Percentiles rank a stretch among this genome's conserved stretches.
Evolutionary conservation across 2,888 invertebrate species (phyloP).

Genomic region (Hirtodrosophila alboralis): DNA sequence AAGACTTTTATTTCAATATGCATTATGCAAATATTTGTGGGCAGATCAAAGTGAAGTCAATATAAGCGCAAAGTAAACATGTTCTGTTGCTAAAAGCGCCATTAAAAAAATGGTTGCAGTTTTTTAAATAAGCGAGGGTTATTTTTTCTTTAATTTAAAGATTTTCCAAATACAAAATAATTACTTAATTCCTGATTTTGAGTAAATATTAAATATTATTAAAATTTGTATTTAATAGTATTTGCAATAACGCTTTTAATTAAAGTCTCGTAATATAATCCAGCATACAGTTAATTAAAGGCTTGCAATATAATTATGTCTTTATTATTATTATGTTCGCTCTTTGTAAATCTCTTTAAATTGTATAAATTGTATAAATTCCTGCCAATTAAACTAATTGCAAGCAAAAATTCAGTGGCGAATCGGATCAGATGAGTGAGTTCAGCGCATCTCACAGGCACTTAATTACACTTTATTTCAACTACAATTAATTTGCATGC

Average conservation of each 20-base stretch:
- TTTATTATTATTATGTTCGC: slow-evolving; percentile 28
- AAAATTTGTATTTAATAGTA: too few relatives aligned
- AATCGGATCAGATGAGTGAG: slow-evolving; percentile 2
- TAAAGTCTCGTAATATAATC: slow-evolving; percentile 1
- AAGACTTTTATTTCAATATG: slow-evolving; percentile 17
- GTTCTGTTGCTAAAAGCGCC: neutral
- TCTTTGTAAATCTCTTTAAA: slow-evolving; percentile 3
- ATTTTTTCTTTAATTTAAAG: too few relatives aligned
- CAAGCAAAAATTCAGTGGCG: slow-evolving; percentile 23
- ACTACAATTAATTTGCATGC: slow-evolving; percentile 56
- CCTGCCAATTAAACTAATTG: slow-evolving; percentile 52
- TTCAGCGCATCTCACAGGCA: slow-evolving; percentile 8
- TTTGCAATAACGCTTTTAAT: too few relatives aligned
- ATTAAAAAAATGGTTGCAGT: neutral
- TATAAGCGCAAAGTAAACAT: slow-evolving; percentile 9
- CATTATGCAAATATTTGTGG: slow-evolving; percentile 45
- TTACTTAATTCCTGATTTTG: too few relatives aligned
- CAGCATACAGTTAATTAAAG: slow-evolving; percentile 25
- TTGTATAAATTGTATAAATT: slow-evolving; percentile 23
- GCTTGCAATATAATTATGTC: slow-evolving; percentile 18
- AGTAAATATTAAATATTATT: too few relatives aligned
- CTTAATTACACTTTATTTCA: slow-evolving; percentile 43
- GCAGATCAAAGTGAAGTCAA: slow-evolving; percentile 24
- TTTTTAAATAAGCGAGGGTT: too few relatives aligned
- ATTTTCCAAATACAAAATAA: too few relatives aligned